These are phyloP conservation scores for Hydroisotoma schaefferi DNA, from an alignment of 2,888 invertebrate genomes.

Conservation along the genomic window DNA sequence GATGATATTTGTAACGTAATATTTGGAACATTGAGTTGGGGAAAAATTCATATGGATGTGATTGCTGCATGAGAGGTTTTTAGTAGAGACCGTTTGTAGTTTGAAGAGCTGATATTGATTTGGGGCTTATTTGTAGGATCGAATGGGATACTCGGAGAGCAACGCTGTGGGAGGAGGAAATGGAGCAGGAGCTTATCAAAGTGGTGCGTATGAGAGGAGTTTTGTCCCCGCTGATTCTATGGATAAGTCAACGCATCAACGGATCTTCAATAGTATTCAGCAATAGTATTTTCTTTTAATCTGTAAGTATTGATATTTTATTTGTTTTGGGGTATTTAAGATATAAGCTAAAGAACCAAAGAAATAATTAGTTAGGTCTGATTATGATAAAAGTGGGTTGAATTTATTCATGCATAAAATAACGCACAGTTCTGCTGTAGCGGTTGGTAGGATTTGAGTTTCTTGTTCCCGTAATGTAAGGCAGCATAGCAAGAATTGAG, in stretches of 20 bases:
- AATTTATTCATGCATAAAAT: too few species aligned
- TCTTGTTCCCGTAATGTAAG: too few species aligned
- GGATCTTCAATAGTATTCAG: conserved; percentile 42
- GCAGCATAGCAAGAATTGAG: too few species aligned
- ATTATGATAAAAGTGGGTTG: too few species aligned
- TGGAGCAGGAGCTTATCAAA: conserved; percentile 9
- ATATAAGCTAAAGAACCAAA: not conserved
- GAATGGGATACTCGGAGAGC: conserved; percentile 38
- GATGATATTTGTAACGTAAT: not conserved
- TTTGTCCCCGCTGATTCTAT: conserved; percentile 33
- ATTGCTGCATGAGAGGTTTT: not conserved
- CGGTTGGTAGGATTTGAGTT: too few species aligned
- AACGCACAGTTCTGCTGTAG: too few species aligned
- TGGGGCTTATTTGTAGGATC: too few species aligned
- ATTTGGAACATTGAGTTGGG: not conserved
- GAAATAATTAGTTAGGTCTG: too few species aligned
- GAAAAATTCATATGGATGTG: too few species aligned
- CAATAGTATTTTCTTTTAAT: conserved; percentile 21
- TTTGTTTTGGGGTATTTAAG: not conserved
- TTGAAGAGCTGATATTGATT: not conserved
- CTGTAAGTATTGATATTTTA: not conserved
- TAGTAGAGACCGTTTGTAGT: not conserved
- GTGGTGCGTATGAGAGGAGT: conserved; percentile 35
- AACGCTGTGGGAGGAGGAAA: conserved; percentile 15
- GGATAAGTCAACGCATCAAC: conserved; percentile 39